Evolutionary conservation across 1,140 invertebrate genomes (phyloP).

Genomic region (Caerostris extrusa): DNA sequence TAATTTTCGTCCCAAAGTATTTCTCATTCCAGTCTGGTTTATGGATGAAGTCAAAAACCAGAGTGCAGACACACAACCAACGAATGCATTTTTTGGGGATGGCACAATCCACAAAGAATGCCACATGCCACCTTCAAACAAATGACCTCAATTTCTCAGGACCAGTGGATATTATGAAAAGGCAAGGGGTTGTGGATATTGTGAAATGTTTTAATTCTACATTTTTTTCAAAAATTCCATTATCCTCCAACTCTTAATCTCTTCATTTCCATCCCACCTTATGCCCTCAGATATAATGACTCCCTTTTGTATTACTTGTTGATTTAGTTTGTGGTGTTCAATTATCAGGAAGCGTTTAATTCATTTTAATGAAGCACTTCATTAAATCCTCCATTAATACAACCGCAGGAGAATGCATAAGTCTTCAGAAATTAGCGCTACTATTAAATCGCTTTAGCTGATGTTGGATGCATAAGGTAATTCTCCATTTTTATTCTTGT

Average conservation of each 20-base stretch:
- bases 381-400: background rate
- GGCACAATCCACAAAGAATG: background rate
- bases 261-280: background rate
- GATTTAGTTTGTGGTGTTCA: background rate
- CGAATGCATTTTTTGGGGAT: background rate
- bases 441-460: too few species aligned
- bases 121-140: background rate
- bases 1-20: background rate
- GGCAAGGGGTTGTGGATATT: too few species aligned
- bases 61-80: background rate
- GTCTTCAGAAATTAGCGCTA: too few species aligned
- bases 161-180: background rate
- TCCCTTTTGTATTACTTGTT: background rate
- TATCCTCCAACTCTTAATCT: background rate
- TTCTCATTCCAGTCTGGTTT: background rate
- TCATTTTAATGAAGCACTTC: background rate
- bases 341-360: background rate
- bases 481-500: too few species aligned
- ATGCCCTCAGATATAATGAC: background rate
- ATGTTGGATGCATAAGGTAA: too few species aligned
- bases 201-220: background rate
- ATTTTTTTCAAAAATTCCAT: background rate
- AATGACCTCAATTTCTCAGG: background rate
- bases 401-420: too few species aligned
- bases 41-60: background rate